phyloP scores from a whole-genome alignment of 2,888 invertebrate genomes.

The Drosophila parthenogenetica region DNA sequence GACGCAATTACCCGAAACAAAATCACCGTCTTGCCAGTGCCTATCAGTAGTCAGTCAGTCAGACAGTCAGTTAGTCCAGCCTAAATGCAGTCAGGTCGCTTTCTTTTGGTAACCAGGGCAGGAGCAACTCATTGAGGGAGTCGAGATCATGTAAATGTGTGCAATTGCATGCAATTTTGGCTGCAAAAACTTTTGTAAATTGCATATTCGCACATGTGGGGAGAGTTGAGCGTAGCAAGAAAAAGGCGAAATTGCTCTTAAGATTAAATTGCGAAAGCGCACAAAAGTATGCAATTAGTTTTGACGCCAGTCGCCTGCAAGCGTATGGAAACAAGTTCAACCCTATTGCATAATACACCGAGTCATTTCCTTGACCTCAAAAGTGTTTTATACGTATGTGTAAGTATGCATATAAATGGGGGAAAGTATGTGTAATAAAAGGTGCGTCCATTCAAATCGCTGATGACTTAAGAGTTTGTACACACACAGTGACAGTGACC shows the following conservation, averaged over 20 bases:
- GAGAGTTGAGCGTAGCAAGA: slow-evolving; percentile 46
- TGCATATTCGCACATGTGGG: slow-evolving; percentile 49
- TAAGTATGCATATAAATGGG: not conserved
- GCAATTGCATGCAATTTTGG: slow-evolving; percentile 76
- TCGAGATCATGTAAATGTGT: slow-evolving; percentile 53
- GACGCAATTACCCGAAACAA: slow-evolving; percentile 70
- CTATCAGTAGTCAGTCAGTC: slow-evolving; percentile 21
- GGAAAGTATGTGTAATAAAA: slow-evolving; percentile 16
- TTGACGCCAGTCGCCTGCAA: slow-evolving; percentile 42
- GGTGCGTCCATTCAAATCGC: slow-evolving; percentile 51
- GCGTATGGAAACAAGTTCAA: not conserved
- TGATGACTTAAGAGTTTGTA: slow-evolving; percentile 73
- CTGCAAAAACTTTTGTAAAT: slow-evolving; percentile 67
- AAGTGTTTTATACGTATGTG: slow-evolving; percentile 29
- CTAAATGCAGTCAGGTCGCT: slow-evolving; percentile 30
- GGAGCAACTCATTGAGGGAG: slow-evolving; percentile 17
- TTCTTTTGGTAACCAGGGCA: slow-evolving; percentile 33
- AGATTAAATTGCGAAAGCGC: slow-evolving; percentile 67
- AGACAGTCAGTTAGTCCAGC: slow-evolving; percentile 29
- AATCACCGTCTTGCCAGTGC: slow-evolving; percentile 37
- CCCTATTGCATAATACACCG: slow-evolving; percentile 41
- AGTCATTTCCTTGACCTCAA: slow-evolving; percentile 80
- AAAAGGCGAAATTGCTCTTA: slow-evolving; percentile 66
- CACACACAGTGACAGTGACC: slow-evolving; percentile 54
- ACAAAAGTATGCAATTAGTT: slow-evolving; percentile 57